Evolutionary conservation across 1,140 invertebrate genomes (phyloP), one percentile per base, ranked within the genome.

Genomic region (Drosophila pandora): DNA sequence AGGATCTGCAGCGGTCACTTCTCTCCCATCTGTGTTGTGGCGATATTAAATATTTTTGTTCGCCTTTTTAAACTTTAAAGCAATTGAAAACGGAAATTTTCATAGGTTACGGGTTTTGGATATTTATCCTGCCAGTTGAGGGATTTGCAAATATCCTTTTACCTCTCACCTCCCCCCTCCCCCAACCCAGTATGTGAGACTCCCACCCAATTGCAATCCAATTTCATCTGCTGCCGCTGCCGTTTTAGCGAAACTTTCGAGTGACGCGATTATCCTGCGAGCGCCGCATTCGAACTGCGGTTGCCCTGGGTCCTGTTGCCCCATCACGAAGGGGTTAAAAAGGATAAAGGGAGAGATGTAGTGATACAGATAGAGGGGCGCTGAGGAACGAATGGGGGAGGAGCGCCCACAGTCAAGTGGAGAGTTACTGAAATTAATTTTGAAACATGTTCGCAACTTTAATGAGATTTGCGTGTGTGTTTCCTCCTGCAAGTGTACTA

Each of bases 361-460:
- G 4, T 6, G 58, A 12, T 17, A 21, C 23, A 25, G 30, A 34
- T 9, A n/a, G 30, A 0, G 21, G 30, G 12, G 5, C 2, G 32
- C 6, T 4, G 25, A 8, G 4, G 0, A 12, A 13, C 2, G 39
- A 2, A 13, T 3, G 13, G 13, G 8, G 8, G 39, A 6, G 39
- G n/a, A 13, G 39, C 3, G 39, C 12, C 12, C 41, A 21, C 13
- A 43, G 41, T 43, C 41, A 21, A 43, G 41, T 43, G 41, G 41
- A 43, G 41, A 43, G 41, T 43, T 85, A 81, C 78, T 79, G 82
- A 85, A 85, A 85, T 87, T 87, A 77, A 85, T 85, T 81, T 85
- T 81, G 82, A 85, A 85, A 85, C 82, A 82, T 87, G 81, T 75
- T 87, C 56, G 73, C 62, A 81, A 85, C 81, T 85, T 87, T 85